Conservation (phyloP, 2,797 vertebrate genomes). For the Psittacula derbiana region DNA sequence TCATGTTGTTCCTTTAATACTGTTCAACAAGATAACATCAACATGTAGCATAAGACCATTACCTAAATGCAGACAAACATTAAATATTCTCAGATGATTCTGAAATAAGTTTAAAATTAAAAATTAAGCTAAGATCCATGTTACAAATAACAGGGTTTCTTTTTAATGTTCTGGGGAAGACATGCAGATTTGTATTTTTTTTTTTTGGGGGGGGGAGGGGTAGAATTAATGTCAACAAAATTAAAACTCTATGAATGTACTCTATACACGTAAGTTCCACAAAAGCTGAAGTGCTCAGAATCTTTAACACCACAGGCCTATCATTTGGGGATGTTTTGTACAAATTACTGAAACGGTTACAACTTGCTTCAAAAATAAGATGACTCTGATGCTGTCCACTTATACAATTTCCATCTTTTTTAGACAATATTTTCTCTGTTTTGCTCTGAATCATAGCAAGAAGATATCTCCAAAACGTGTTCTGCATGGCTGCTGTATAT, state of each 20-base stretch:
- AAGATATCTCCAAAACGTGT: not conserved
- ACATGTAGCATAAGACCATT: not conserved
- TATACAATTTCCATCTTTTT: not conserved
- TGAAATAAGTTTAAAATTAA: not conserved
- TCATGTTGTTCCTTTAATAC: not conserved
- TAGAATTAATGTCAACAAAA: not conserved
- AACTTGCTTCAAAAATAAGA: not conserved
- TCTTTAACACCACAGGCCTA: not conserved
- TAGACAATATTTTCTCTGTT: not conserved
- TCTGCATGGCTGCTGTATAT: not conserved
- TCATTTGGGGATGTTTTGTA: not conserved
- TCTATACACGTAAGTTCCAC: not conserved
- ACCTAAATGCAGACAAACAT: not conserved
- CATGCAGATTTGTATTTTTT: not conserved
- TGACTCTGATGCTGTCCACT: not conserved
- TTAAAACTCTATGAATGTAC: not conserved
- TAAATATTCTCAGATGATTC: not conserved
- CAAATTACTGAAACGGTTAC: not conserved
- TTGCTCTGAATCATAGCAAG: not conserved
- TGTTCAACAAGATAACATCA: not conserved
- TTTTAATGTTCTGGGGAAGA: not conserved
- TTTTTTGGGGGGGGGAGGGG: fast-evolving
- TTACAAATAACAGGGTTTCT: not conserved
- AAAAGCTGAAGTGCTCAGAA: not conserved
- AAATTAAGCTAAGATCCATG: not conserved